phyloP scores from a whole-genome alignment of 1,140 invertebrate genomes.

The Drosophila gunungcola region DNA sequence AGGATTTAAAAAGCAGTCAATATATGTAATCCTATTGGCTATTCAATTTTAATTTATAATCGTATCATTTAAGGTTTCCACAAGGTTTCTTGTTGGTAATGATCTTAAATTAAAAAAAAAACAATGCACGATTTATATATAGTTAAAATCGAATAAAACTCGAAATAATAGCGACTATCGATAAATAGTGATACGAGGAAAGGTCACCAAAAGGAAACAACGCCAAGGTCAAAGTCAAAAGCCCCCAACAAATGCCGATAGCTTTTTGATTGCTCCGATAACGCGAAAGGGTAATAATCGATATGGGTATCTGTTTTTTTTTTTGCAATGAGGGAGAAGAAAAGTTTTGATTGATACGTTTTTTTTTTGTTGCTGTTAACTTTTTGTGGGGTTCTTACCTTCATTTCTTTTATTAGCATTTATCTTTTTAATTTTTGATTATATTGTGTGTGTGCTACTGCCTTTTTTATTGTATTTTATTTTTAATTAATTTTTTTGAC shows the following conservation, averaged over 20 bases:
- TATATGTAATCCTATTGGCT: no score
- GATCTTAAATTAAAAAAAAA: background rate
- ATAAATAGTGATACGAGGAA: background rate
- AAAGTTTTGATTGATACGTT: slow-evolving; percentile 57
- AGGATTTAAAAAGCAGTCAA: no score
- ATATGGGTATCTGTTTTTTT: slow-evolving; percentile 19
- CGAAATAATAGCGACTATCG: background rate
- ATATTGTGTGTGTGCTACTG: slow-evolving; percentile 43
- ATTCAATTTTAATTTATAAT: background rate
- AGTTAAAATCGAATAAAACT: no score
- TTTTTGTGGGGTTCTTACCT: slow-evolving; percentile 75
- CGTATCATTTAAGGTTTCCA: background rate
- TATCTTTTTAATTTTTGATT: slow-evolving; percentile 53
- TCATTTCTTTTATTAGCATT: slow-evolving; percentile 63
- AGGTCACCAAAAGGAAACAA: background rate
- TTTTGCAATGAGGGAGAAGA: slow-evolving; percentile 25
- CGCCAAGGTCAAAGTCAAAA: slow-evolving; percentile 14
- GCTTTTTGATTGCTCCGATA: slow-evolving; percentile 25
- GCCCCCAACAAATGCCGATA: slow-evolving; percentile 32
- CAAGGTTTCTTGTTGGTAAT: background rate
- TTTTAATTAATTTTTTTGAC: slow-evolving; percentile 41
- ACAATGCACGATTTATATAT: no score
- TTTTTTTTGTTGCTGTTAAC: slow-evolving; percentile 50
- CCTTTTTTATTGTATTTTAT: slow-evolving; percentile 30
- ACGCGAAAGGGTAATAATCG: slow-evolving; percentile 21